Conservation (phyloP, 2,888 invertebrate species). For the Palloptera scutellata region DNA sequence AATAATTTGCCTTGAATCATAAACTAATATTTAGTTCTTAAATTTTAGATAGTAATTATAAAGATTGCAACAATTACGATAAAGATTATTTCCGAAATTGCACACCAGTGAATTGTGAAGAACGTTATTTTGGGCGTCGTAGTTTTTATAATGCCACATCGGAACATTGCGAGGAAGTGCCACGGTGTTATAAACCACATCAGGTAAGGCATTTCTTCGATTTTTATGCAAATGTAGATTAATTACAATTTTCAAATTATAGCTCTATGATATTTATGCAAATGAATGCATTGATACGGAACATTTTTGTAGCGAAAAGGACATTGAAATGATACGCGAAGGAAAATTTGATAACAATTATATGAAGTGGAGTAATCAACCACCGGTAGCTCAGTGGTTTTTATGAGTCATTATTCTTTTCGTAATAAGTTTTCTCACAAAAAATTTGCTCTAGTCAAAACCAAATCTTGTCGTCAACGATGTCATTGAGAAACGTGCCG, state of each 20-base stretch:
- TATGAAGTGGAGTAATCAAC: constrained; percentile 13
- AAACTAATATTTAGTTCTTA: background rate
- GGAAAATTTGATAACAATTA: constrained; percentile 39
- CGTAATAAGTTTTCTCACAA: background rate
- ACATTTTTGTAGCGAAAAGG: constrained; percentile 43
- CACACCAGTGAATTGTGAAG: constrained; percentile 66
- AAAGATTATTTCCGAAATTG: constrained; percentile 66
- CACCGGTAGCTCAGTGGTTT: constrained; percentile 10
- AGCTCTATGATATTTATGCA: constrained; percentile 43
- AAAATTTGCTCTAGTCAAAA: no score
- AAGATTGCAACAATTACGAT: constrained; percentile 61
- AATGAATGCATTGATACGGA: constrained; percentile 47
- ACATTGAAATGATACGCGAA: constrained; percentile 41
- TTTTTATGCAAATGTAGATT: background rate
- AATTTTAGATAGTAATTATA: constrained; percentile 42
- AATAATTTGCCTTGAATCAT: background rate
- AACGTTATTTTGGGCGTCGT: constrained; percentile 67
- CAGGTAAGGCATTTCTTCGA: constrained; percentile 31
- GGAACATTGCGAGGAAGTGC: constrained; percentile 51
- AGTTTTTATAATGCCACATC: constrained; percentile 64
- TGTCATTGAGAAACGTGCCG: no score
- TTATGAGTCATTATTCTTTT: background rate
- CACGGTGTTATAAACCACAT: constrained; percentile 31
- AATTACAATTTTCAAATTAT: background rate
- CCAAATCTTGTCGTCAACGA: no score